Evolutionary conservation across 2,888 invertebrate genomes (phyloP), one percentile per base, ranked within the genome.

Genomic region (Catocala sponsa): DNA sequence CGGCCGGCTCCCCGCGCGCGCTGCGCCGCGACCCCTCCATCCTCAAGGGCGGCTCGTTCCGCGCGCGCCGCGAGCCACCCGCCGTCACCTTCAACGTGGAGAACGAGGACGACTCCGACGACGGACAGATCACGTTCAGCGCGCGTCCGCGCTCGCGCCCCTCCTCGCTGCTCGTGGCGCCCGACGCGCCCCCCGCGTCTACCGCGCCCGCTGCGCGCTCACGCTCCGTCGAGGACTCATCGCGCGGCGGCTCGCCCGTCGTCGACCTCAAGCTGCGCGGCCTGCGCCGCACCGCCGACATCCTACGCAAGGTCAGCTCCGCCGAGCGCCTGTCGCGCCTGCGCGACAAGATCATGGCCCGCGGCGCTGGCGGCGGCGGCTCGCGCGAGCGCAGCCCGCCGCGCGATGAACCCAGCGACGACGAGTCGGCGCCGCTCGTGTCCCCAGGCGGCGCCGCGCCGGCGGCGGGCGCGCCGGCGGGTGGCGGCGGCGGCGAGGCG

Each of bases 401-500:
- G 63, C 88, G 87, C 66, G 87, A 86, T 57, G 89, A 88, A 50
- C 71, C 83, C 66, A 95, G 95, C 83, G 96, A 96, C 82, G 96
- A 96, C 83, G 97, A 97, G 73, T 96, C 97, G 2, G 96, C 96
- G 60, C 92, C 97, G 64, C 96, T 97, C 6, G 95, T 95, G 70
- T 94, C 94, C 7, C 91, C 92, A 65, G 76, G 89, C 49, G 71
- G 65, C 49, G 42, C 59, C 10, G 50, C 43, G 47, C 56, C 50
- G 32, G 59, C 33, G 11, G 69, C 59, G 4, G 15, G 46, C 10
- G 46, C 10, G 72, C 61, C 52, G 59, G 84, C 51, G 82, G 85
- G 65, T 76, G 35, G 9, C 25, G 35, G 35, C 35, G 35, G 35
- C 35, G 86, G 63, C 76, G 86, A 76, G 79, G 76, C 58, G 74